Evolutionary conservation across 2,797 vertebrate species (phyloP), one percentile per base, ranked within the genome.

Genomic region (Hydrocynus forskahlii): DNA sequence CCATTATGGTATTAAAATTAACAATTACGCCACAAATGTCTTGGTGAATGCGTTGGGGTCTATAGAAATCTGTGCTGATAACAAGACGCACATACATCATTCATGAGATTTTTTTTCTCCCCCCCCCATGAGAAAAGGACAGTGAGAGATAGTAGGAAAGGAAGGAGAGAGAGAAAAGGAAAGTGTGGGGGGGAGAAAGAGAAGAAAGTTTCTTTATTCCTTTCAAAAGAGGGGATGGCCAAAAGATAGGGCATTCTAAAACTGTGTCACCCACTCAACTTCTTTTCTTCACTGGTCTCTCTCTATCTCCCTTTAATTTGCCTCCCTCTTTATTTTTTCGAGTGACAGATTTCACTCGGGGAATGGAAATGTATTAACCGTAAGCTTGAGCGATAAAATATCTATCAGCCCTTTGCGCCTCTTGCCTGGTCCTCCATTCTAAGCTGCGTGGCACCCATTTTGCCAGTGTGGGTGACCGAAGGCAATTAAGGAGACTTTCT

Each of bases 1-100:
- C 97, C 97, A 99, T 99, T 99, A 99, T 98, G 96, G 97, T 97
- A 97, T 98, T 98, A 99, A 99, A 99, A 99, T 99, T 98, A 99
- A 99, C 98, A 99, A 99, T 99, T 99, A 99, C 94, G 96, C 96
- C 97, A 97, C 97, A 98, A 96, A 95, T 95, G 95, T 95, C 95
- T 95, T 92, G 93, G 93, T 95, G 94, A 95, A 97, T 97, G 96
- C 95, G 95, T 97, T 91, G 92, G 95, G 97, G 97, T 98, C 98
- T 97, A 99, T 99, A 98, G 97, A 99, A 99, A 98, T 98, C 95
- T 94, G 93, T 94, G 96, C 96, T 96, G 97, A 99, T 99, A 99
- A 99, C 97, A 96, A 97, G 97, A 99, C 97, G 97, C 97, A 97
- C 98, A 99, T 99, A 98, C 99, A 99, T 99, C 97, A 99, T 99